phyloP scores from a whole-genome alignment of 2,113 vertebrate genomes.

The Catharus bicknelli region DNA sequence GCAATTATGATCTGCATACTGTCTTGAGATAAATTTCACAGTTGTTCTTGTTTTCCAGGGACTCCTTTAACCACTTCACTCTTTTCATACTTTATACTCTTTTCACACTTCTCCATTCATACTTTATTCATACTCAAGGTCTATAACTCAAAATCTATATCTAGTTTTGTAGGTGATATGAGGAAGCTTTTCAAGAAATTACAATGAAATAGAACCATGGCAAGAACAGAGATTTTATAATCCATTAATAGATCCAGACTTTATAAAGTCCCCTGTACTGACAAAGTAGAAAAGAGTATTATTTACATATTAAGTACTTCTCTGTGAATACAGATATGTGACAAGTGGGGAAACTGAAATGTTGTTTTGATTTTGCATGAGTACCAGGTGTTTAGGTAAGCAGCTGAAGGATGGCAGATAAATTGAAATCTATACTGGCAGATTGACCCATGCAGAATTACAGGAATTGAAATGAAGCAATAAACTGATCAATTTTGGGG shows the following conservation, averaged over 20 bases:
- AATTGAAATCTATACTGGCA: not conserved
- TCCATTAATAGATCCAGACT: not conserved
- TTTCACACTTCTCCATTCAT: not conserved
- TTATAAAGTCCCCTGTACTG: not conserved
- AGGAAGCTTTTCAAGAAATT: not conserved
- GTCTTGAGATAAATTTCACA: not conserved
- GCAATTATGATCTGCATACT: rapidly evolving
- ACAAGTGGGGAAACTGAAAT: not conserved
- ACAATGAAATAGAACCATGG: not conserved
- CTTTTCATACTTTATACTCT: not conserved
- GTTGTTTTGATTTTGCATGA: not conserved
- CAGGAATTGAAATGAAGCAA: not conserved
- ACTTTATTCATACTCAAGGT: not conserved
- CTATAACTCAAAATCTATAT: not conserved
- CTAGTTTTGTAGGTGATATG: not conserved
- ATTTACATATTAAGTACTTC: not conserved
- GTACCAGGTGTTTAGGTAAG: not conserved
- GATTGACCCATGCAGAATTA: not conserved
- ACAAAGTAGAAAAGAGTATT: not conserved
- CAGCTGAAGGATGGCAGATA: not conserved
- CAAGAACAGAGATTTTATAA: not conserved
- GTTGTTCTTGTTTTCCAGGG: not conserved
- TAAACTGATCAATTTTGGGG: not conserved
- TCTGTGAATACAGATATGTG: not conserved
- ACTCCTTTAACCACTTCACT: not conserved